Percentiles rank a stretch among this genome's conserved stretches.
Conservation (phyloP, 2,113 vertebrate species). For the Notothenia rossii region DNA sequence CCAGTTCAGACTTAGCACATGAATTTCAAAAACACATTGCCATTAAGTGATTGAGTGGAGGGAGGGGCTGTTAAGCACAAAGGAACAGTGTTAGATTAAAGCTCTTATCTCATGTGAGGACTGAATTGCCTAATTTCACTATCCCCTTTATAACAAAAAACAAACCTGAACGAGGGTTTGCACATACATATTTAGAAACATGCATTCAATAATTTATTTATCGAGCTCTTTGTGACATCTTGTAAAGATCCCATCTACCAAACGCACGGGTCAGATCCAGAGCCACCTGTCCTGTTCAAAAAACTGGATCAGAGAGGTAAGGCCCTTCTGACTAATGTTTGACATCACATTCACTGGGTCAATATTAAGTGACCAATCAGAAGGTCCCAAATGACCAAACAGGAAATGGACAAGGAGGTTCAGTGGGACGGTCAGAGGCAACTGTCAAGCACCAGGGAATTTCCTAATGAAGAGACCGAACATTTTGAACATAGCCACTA, state of each 20-base stretch:
- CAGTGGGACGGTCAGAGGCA: background rate
- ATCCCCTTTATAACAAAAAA: constrained; percentile 29
- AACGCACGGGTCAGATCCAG: background rate
- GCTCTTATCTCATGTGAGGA: constrained; percentile 37
- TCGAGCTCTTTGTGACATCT: background rate
- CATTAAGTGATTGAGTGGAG: constrained; percentile 72
- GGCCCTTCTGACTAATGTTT: background rate
- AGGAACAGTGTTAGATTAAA: constrained; percentile 56
- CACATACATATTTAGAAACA: background rate
- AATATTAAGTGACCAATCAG: background rate
- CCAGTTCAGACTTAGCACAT: constrained; percentile 54
- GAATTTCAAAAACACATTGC: constrained; percentile 58
- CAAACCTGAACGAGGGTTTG: background rate
- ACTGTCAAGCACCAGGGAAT: background rate
- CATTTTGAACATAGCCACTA: background rate
- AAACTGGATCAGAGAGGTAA: background rate
- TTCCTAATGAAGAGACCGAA: background rate
- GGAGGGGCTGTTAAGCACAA: constrained; percentile 42
- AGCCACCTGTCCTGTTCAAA: background rate
- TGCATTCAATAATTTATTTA: background rate
- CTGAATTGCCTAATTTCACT: constrained; percentile 18
- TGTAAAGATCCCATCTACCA: background rate
- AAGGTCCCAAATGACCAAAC: background rate
- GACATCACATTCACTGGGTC: background rate
- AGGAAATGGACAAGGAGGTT: background rate